A percentile compares a stretch with the other conserved stretches of the same genome.
These are phyloP conservation scores for Cassiopea andromeda DNA, from an alignment of 30 jellyfish, hydroid and myxozoan genomes.

Conservation along the genomic window DNA sequence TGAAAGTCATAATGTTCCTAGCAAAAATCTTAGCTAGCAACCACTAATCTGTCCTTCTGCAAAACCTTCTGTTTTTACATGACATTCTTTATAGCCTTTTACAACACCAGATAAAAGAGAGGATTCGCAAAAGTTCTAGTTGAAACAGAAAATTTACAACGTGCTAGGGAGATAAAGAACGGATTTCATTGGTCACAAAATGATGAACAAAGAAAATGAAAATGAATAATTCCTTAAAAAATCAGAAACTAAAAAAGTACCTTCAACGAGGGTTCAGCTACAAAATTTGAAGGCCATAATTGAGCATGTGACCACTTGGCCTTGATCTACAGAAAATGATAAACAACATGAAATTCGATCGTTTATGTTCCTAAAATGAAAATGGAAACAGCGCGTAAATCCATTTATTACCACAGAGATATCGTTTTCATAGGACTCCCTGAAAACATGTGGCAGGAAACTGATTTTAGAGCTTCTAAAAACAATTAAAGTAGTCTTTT, in stretches of 20 bases:
- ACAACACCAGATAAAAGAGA: no score
- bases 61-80: no score
- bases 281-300: constrained; percentile 22
- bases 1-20: no score
- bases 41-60: no score
- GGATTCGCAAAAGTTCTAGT: no score
- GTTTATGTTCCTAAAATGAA: not conserved
- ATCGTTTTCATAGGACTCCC: not conserved
- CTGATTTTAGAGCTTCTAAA: not conserved
- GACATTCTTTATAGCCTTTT: no score
- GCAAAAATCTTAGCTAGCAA: no score
- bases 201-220: no score
- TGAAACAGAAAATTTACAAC: no score
- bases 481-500: not conserved
- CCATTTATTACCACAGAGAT: not conserved
- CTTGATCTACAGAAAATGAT: constrained; percentile 34
- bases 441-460: not conserved
- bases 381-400: not conserved
- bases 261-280: constrained; percentile 11
- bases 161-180: no score
- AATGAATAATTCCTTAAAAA: not conserved
- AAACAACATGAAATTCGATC: not conserved
- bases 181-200: no score
- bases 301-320: constrained; percentile 67
- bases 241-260: not conserved